These are phyloP conservation scores for Pandemis cinnamomeana DNA, from an alignment of 2,888 invertebrate genomes.

Conservation along the genomic window DNA sequence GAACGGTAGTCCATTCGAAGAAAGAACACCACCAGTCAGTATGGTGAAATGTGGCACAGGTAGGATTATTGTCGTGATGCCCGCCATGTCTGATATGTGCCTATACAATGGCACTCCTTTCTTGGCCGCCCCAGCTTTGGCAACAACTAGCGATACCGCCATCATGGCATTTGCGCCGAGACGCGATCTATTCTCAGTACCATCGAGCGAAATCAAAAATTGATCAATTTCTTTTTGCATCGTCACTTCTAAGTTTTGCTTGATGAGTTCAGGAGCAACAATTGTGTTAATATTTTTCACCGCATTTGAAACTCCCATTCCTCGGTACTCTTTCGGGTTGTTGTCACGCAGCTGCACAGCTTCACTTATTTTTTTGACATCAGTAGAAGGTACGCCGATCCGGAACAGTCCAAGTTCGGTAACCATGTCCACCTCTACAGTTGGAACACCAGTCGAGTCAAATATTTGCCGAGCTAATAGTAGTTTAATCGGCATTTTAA, in stretches of 20 bases:
- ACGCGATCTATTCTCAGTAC: slow-evolving; percentile 97
- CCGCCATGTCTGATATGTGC: slow-evolving; percentile 98
- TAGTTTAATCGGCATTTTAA: slow-evolving; percentile 93
- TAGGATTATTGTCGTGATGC: slow-evolving; percentile 93
- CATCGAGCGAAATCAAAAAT: slow-evolving; percentile 94
- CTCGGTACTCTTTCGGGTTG: slow-evolving; percentile 92
- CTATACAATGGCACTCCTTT: slow-evolving; percentile 94
- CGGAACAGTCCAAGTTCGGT: slow-evolving; percentile 94
- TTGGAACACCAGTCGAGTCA: slow-evolving; percentile 98
- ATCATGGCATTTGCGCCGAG: slow-evolving; percentile 98
- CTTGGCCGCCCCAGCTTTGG: slow-evolving; percentile 98
- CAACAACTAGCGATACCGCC: slow-evolving; percentile 97
- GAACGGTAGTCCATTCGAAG: slow-evolving; percentile 98
- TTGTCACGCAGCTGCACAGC: slow-evolving; percentile 97
- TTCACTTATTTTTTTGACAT: slow-evolving; percentile 96
- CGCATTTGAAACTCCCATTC: slow-evolving; percentile 96
- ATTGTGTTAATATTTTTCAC: slow-evolving; percentile 94
- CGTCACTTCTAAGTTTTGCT: slow-evolving; percentile 92
- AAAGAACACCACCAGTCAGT: slow-evolving; percentile 98
- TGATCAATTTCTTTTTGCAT: slow-evolving; percentile 95
- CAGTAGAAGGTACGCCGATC: slow-evolving; percentile 98
- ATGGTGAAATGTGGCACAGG: slow-evolving; percentile 99
- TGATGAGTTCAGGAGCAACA: slow-evolving; percentile 91
- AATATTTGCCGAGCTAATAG: slow-evolving; percentile 98
- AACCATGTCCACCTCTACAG: slow-evolving; percentile 95